These are phyloP conservation scores for Helleia helle DNA, from an alignment of 2,888 invertebrate genomes.

Conservation along the genomic window DNA sequence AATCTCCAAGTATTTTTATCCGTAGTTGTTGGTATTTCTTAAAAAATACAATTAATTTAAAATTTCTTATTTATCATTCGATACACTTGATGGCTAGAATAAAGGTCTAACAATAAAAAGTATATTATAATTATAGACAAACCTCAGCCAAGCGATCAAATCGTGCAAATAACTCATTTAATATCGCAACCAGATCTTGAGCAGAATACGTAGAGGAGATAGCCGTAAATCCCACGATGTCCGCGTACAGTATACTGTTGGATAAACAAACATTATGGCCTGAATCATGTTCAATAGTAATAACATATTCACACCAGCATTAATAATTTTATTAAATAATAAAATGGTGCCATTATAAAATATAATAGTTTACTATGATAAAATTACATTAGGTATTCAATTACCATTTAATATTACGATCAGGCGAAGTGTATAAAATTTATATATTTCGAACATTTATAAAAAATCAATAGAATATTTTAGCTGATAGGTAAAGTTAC, in stretches of 20 bases:
- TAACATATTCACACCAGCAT: too few relatives aligned
- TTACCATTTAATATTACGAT: too few relatives aligned
- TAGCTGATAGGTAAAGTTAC: too few relatives aligned
- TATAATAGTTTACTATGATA: too few relatives aligned
- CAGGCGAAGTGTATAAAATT: too few relatives aligned
- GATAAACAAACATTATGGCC: background rate
- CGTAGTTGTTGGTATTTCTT: conserved; percentile 95
- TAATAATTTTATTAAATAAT: too few relatives aligned
- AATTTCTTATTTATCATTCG: background rate
- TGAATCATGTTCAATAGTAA: too few relatives aligned
- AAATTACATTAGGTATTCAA: too few relatives aligned
- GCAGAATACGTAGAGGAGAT: conserved; percentile 96
- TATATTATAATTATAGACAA: conserved; percentile 21
- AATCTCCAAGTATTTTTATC: conserved; percentile 97
- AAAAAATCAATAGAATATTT: too few relatives aligned
- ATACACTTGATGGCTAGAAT: too few relatives aligned
- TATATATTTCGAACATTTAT: too few relatives aligned
- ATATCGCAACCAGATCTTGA: conserved; percentile 94
- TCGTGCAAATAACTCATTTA: conserved; percentile 95
- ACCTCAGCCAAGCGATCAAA: conserved; percentile 93
- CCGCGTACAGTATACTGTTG: conserved; percentile 93
- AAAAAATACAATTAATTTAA: conserved; percentile 25
- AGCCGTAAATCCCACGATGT: conserved; percentile 98
- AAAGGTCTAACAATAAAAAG: background rate
- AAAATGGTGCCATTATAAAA: too few relatives aligned